A percentile compares a stretch with the other conserved stretches of the same genome.
These are phyloP conservation scores for Coelogynopora nodosa DNA, from an alignment of 2,888 invertebrate species.

Conservation along the genomic window DNA sequence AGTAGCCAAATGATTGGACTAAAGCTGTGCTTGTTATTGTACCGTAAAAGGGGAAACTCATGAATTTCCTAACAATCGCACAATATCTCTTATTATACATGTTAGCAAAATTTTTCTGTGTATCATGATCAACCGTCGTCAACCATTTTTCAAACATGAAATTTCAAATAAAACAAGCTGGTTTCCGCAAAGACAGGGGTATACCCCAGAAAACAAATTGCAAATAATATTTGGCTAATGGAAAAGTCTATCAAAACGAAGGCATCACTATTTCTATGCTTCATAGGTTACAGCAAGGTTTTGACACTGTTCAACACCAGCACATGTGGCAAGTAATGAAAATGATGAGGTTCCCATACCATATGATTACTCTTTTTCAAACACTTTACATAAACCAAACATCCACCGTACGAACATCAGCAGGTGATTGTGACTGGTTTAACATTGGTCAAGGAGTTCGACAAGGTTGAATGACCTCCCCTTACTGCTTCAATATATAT, in stretches of 20 bases:
- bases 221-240: no score
- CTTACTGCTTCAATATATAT: neutral
- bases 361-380: neutral
- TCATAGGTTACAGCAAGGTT: neutral
- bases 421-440: neutral
- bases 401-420: neutral
- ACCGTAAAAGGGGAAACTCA: neutral
- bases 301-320: neutral
- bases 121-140: no score
- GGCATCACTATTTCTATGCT: no score
- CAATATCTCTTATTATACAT: no score
- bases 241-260: no score
- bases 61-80: neutral
- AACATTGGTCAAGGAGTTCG: neutral
- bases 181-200: no score
- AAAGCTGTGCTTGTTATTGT: neutral
- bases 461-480: neutral
- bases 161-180: no score
- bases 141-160: no score
- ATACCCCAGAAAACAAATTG: no score
- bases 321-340: neutral
- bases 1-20: neutral
- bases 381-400: neutral
- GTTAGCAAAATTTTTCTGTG: no score
- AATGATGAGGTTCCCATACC: neutral